A percentile compares a stretch with the other conserved stretches of the same genome.
These are phyloP conservation scores for Anagrus nilaparvatae DNA, from an alignment of 1,140 invertebrate genomes.

Conservation along the genomic window DNA sequence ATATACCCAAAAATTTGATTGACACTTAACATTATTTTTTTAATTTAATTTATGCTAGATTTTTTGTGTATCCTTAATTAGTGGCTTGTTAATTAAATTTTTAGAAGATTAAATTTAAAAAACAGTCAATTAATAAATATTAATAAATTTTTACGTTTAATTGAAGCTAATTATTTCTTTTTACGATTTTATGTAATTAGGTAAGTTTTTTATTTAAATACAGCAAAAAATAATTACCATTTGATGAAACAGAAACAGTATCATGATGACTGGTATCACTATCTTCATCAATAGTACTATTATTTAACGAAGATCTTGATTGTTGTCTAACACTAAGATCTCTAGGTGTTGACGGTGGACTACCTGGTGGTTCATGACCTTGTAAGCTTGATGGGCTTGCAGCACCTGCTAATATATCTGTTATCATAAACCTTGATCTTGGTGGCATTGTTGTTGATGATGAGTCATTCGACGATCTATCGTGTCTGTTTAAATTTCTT, in stretches of 20 bases:
- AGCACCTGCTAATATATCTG: slow-evolving; percentile 58
- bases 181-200: no score
- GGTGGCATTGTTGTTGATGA: slow-evolving; percentile 48
- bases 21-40: no score
- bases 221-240: slow-evolving; percentile 33
- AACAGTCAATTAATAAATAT: no score
- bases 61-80: no score
- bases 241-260: slow-evolving; percentile 36
- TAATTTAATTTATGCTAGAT: no score
- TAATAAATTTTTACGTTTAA: no score
- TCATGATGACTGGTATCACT: slow-evolving; percentile 40
- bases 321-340: slow-evolving; percentile 38
- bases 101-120: no score
- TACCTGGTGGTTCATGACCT: slow-evolving; percentile 34
- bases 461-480: slow-evolving; percentile 20
- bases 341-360: slow-evolving; percentile 34
- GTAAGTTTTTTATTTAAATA: no score
- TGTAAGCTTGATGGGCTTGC: slow-evolving; percentile 31
- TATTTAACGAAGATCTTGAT: slow-evolving; percentile 28
- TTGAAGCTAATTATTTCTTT: no score
- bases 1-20: no score
- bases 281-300: slow-evolving; percentile 37
- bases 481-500: neutral
- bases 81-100: no score
- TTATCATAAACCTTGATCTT: slow-evolving; percentile 71